Evolutionary conservation across 2,888 invertebrate genomes (phyloP).

Genomic region (Entomobrya proxima): DNA sequence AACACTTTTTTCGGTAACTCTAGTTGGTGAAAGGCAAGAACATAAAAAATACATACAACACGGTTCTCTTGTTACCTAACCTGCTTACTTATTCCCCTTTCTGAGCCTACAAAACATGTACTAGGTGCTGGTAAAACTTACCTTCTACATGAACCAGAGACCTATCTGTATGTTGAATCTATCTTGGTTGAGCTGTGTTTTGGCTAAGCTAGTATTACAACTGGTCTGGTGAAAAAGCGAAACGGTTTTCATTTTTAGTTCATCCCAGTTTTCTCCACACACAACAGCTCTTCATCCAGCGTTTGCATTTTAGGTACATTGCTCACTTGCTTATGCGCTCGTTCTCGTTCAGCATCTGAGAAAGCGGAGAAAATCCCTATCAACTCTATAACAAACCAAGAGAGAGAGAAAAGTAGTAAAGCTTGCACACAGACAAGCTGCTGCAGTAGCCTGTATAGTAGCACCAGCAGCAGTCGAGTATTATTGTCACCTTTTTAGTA

Average conservation of each 20-base stretch:
- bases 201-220: too few relatives aligned
- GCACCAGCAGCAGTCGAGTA: slow-evolving; percentile 2
- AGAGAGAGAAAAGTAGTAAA: neutral
- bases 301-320: neutral
- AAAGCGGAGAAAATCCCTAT: neutral
- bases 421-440: neutral
- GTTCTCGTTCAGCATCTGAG: neutral
- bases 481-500: slow-evolving; percentile 49
- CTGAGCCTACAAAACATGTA: neutral
- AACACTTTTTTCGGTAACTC: too few relatives aligned
- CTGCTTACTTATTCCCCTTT: neutral
- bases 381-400: neutral
- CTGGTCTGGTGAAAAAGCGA: neutral
- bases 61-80: slow-evolving; percentile 6
- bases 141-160: neutral
- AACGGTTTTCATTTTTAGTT: slow-evolving; percentile 9
- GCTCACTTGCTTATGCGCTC: neutral
- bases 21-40: slow-evolving; percentile 15
- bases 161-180: neutral
- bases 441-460: neutral
- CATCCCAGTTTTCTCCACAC: slow-evolving; percentile 30
- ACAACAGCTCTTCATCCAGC: neutral
- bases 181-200: neutral
- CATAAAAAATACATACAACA: slow-evolving; percentile 22
- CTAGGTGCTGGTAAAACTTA: neutral